Percentiles rank a stretch among this genome's conserved stretches.
These are phyloP conservation scores for Cetonia aurata DNA, from an alignment of 2,888 invertebrate species.

Conservation along the genomic window DNA sequence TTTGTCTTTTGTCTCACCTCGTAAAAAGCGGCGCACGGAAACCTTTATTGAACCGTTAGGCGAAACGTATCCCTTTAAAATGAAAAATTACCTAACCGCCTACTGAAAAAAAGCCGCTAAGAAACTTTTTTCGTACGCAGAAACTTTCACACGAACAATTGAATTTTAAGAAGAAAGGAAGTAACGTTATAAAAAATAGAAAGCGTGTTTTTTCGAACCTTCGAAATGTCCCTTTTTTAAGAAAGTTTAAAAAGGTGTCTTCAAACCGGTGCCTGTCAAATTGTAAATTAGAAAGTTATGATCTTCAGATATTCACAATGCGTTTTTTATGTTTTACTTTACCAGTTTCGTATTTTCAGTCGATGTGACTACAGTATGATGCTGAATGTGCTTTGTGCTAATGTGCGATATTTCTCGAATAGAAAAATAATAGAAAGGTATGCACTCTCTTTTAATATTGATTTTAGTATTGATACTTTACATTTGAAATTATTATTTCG, in stretches of 20 bases:
- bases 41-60: slow-evolving; percentile 41
- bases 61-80: slow-evolving; percentile 10
- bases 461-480: neutral
- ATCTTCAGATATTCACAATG: slow-evolving; percentile 9
- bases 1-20: slow-evolving; percentile 51
- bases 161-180: slow-evolving; percentile 21
- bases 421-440: no score
- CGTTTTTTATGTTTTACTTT: slow-evolving; percentile 4
- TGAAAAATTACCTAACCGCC: slow-evolving; percentile 20
- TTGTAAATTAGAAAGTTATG: slow-evolving; percentile 57
- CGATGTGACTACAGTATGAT: neutral
- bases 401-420: neutral
- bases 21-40: slow-evolving; percentile 48
- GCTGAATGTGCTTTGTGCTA: neutral
- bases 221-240: neutral
- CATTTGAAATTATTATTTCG: no score
- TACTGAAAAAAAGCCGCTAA: neutral
- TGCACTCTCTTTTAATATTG: neutral
- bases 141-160: slow-evolving; percentile 35
- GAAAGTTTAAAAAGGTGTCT: slow-evolving; percentile 16
- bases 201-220: slow-evolving; percentile 16
- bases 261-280: slow-evolving; percentile 42
- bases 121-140: no score
- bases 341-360: slow-evolving; percentile 5
- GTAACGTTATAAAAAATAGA: slow-evolving; percentile 33